These are phyloP conservation scores for Drosophila paramelanica DNA, from an alignment of 2,888 invertebrate species.

Conservation along the genomic window DNA sequence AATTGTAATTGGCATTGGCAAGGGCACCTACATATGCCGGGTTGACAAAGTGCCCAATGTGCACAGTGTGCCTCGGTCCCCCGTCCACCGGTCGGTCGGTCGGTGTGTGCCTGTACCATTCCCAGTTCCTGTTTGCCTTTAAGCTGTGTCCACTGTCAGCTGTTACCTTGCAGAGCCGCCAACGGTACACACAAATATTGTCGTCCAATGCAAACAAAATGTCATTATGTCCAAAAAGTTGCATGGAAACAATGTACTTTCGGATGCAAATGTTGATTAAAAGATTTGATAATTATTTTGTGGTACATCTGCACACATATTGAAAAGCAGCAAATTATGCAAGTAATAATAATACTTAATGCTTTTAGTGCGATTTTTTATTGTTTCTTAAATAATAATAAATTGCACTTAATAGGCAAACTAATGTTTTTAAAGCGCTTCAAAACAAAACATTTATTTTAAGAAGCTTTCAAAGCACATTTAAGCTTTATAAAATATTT, in stretches of 20 bases:
- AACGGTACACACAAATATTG: slow-evolving; percentile 14
- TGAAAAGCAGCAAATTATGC: too few species aligned
- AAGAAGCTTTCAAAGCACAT: too few species aligned
- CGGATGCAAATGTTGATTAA: not conserved
- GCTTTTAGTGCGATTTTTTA: not conserved
- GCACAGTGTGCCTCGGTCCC: slow-evolving; percentile 1
- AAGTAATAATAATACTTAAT: too few species aligned
- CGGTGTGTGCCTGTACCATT: slow-evolving; percentile 7
- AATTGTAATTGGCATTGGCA: slow-evolving; percentile 82
- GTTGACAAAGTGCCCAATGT: slow-evolving; percentile 34
- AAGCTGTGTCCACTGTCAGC: slow-evolving; percentile 40
- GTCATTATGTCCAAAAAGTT: not conserved
- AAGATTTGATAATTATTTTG: not conserved
- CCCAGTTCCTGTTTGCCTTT: slow-evolving; percentile 15
- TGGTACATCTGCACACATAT: too few species aligned
- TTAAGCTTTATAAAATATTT: too few species aligned
- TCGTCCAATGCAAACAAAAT: slow-evolving; percentile 8
- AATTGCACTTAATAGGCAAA: not conserved
- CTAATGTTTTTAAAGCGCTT: too few species aligned
- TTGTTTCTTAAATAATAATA: not conserved
- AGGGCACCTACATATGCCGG: slow-evolving; percentile 79
- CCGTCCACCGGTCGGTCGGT: not conserved
- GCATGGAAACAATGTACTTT: not conserved
- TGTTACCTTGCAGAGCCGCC: slow-evolving; percentile 33
- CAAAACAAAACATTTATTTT: too few species aligned